These are phyloP conservation scores for Xerus inauris DNA, from an alignment of 2,113 vertebrate genomes.

Conservation along the genomic window DNA sequence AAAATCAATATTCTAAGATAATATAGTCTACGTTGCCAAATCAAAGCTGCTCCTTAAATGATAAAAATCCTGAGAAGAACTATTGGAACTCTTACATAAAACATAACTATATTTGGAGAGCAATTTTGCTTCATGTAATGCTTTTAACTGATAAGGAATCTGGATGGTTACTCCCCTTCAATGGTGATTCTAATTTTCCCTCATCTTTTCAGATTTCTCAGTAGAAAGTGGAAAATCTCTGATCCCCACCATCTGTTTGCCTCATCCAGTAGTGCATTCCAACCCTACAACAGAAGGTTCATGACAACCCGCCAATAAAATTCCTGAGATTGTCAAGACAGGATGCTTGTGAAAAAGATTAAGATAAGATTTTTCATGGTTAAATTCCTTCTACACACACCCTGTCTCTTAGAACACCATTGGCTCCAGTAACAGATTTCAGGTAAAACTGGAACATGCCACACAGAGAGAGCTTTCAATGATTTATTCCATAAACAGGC, in stretches of 20 bases:
- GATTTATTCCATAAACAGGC: slow-evolving; percentile 70
- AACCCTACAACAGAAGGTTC: slow-evolving; percentile 53
- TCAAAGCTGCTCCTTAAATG: not conserved
- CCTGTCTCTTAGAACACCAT: not conserved
- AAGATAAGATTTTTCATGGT: slow-evolving; percentile 70
- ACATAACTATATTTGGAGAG: not conserved
- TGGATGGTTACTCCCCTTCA: slow-evolving; percentile 42
- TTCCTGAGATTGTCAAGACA: slow-evolving; percentile 48
- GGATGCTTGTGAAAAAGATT: slow-evolving; percentile 61
- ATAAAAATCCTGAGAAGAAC: not conserved
- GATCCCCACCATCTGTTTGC: slow-evolving; percentile 78
- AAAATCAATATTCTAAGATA: not conserved
- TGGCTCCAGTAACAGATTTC: not conserved
- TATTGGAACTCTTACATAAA: slow-evolving; percentile 49
- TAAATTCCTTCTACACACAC: slow-evolving; percentile 54
- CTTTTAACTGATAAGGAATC: slow-evolving; percentile 57
- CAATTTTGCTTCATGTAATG: not conserved
- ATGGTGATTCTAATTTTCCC: slow-evolving; percentile 3
- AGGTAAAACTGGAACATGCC: slow-evolving; percentile 77
- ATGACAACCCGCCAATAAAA: slow-evolving; percentile 65
- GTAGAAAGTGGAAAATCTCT: slow-evolving; percentile 79
- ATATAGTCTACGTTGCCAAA: not conserved
- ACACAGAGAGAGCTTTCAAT: slow-evolving; percentile 72
- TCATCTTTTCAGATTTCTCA: slow-evolving; percentile 60
- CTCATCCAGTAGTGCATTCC: slow-evolving; percentile 29